phyloP scores from a whole-genome alignment of 1,140 invertebrate species.

The Drosophila saltans region DNA sequence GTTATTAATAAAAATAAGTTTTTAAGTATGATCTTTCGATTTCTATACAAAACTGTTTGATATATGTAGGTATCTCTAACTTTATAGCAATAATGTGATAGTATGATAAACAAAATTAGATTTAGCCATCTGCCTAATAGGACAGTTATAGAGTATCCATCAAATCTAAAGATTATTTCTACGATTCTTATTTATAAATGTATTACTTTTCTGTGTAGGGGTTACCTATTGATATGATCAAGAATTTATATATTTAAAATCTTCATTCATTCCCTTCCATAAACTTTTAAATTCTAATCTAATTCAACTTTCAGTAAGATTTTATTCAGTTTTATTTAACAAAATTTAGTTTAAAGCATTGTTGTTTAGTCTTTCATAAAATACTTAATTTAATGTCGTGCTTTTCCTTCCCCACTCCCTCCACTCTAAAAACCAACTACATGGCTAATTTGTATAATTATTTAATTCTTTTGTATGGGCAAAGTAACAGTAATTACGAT shows the following conservation, averaged over 20 bases:
- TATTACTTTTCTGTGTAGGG: no score
- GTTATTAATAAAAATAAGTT: neutral
- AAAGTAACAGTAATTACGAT: slow-evolving; percentile 50
- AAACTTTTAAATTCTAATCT: neutral
- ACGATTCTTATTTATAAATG: neutral
- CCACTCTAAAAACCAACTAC: slow-evolving; percentile 5
- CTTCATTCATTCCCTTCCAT: no score
- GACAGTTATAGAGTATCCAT: no score
- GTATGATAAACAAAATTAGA: no score
- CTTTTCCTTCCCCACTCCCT: neutral
- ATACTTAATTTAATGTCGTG: slow-evolving; percentile 41
- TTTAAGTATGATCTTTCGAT: neutral
- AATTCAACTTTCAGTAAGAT: neutral
- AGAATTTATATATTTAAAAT: no score
- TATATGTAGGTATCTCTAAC: no score
- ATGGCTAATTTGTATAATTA: slow-evolving; percentile 62
- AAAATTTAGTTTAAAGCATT: neutral
- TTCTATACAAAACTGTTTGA: no score
- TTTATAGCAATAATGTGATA: no score
- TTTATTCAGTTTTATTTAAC: neutral
- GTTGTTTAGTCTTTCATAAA: slow-evolving; percentile 21
- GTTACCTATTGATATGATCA: no score
- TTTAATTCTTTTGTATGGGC: slow-evolving; percentile 49
- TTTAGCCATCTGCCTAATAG: no score
- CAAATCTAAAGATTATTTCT: neutral